Percentiles rank a stretch among this genome's conserved stretches.
Conservation (phyloP, 2,888 invertebrate genomes). For the Dinocampus coccinellae region DNA sequence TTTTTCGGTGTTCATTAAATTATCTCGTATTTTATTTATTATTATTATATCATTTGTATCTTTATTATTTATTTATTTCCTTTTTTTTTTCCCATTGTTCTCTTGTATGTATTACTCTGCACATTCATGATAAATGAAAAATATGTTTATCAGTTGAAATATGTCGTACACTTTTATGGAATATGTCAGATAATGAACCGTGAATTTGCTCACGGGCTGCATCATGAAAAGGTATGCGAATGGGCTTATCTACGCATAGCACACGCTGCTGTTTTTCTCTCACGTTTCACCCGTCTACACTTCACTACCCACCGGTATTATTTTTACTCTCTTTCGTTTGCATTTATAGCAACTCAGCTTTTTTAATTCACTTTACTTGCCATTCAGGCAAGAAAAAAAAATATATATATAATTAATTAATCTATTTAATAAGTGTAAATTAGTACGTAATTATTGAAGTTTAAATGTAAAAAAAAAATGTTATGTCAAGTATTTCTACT, state of each 20-base stretch:
- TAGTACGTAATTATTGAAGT: not conserved
- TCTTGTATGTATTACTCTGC: not conserved
- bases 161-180: slow-evolving; percentile 11
- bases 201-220: slow-evolving; percentile 28
- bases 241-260: slow-evolving; percentile 31
- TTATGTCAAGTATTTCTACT: no score
- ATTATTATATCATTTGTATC: not conserved
- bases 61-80: not conserved
- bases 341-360: slow-evolving; percentile 8
- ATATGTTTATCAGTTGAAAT: slow-evolving; percentile 15
- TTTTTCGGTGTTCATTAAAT: no score
- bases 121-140: slow-evolving; percentile 6
- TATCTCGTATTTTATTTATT: no score
- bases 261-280: slow-evolving; percentile 12
- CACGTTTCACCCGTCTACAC: not conserved
- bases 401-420: not conserved
- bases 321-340: not conserved
- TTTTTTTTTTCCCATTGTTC: not conserved
- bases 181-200: slow-evolving; percentile 29
- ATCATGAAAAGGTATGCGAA: slow-evolving; percentile 23
- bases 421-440: slow-evolving; percentile 36
- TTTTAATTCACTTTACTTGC: slow-evolving; percentile 34
- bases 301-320: no score
- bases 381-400: not conserved
- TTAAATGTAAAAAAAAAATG: no score